Evolutionary conservation across 1,140 invertebrate species (phyloP).

Genomic region (Scylla paramamosain): DNA sequence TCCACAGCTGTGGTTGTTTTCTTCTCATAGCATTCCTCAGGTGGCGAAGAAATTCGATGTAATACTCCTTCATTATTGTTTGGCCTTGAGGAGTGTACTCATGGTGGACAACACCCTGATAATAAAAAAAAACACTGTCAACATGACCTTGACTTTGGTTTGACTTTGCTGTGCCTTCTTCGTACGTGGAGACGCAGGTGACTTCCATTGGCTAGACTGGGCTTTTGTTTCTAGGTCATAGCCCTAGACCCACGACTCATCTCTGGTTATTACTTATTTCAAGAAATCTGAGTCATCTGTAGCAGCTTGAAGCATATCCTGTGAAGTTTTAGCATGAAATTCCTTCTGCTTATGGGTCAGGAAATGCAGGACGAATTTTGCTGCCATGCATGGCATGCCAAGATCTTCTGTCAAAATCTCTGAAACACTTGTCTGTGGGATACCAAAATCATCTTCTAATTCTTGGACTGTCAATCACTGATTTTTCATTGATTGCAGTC

Average conservation of each 20-base stretch:
- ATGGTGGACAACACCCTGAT: conserved; percentile 48
- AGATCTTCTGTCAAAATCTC: conserved; percentile 28
- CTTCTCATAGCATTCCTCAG: conserved; percentile 33
- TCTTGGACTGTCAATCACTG: no score
- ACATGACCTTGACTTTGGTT: conserved; percentile 36
- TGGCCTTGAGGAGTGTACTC: conserved; percentile 28
- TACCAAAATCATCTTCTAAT: no score
- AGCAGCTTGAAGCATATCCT: not conserved
- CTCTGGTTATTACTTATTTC: not conserved
- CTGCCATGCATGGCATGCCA: not conserved
- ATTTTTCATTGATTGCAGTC: not conserved
- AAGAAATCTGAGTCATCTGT: not conserved
- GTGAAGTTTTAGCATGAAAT: no score
- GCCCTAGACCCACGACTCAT: conserved; percentile 29
- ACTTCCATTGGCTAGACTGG: conserved; percentile 38
- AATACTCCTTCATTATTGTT: conserved; percentile 50
- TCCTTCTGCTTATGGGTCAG: not conserved
- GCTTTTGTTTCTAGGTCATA: conserved; percentile 26
- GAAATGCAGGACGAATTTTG: not conserved
- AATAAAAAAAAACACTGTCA: conserved; percentile 48
- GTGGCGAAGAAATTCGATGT: not conserved
- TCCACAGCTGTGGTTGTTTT: conserved; percentile 19
- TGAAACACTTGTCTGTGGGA: not conserved
- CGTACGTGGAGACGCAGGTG: not conserved
- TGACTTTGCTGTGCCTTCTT: conserved; percentile 33